Conservation (phyloP, 2,113 vertebrate genomes). For the Nipponia nippon region DNA sequence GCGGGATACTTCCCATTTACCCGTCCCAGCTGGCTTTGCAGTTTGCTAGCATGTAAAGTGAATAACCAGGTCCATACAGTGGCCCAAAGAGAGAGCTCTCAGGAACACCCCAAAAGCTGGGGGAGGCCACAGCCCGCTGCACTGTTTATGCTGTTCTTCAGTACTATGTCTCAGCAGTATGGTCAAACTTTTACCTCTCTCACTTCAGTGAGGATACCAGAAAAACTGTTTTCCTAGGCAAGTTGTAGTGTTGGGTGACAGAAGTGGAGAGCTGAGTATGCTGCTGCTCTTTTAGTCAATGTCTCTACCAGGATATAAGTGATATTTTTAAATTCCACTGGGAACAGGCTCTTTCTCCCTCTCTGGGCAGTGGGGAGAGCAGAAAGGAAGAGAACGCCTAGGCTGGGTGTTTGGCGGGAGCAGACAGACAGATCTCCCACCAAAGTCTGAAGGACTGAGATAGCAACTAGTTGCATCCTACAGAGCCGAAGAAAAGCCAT, state of each 20-base stretch:
- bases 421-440: not conserved
- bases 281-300: not conserved
- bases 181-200: not conserved
- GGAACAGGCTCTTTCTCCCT: not conserved
- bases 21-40: not conserved
- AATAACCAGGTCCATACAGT: not conserved
- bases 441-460: not conserved
- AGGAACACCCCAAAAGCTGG: not conserved
- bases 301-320: not conserved
- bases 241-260: not conserved
- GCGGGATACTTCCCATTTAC: not conserved
- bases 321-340: not conserved
- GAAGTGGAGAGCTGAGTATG: not conserved
- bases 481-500: not conserved
- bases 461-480: not conserved
- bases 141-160: not conserved
- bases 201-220: not conserved
- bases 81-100: not conserved
- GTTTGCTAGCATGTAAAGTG: not conserved
- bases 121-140: not conserved
- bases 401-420: not conserved
- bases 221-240: not conserved
- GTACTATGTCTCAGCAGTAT: accelerated
- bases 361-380: not conserved
- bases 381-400: not conserved